Conservation (phyloP, 2,888 invertebrate species). For the Eupeodes latifasciatus region DNA sequence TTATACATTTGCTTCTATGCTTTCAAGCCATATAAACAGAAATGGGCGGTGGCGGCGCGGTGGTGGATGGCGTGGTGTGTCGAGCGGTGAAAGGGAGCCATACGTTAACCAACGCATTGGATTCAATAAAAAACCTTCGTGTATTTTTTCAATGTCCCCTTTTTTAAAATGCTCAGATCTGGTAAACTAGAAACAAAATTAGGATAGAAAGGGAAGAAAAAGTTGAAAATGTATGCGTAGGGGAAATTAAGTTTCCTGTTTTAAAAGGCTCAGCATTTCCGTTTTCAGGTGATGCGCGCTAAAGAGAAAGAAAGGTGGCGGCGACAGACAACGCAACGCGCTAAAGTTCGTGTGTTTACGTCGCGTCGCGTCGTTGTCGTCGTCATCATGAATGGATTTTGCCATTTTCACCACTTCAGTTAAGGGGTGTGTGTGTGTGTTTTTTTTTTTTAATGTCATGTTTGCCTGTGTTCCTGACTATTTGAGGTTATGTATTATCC, state of each 20-base stretch:
- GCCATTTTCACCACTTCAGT: slow-evolving; percentile 33
- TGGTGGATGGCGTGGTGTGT: too few species aligned
- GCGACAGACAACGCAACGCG: slow-evolving; percentile 7
- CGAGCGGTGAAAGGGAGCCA: background rate
- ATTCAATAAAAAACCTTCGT: background rate
- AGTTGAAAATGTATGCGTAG: slow-evolving; percentile 77
- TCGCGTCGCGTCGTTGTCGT: background rate
- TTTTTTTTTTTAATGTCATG: slow-evolving; percentile 16
- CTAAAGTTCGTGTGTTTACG: slow-evolving; percentile 31
- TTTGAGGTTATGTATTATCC: slow-evolving; percentile 59
- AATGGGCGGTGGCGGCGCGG: too few species aligned
- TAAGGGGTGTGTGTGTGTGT: background rate
- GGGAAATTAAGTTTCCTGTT: slow-evolving; percentile 78
- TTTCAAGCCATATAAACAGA: background rate
- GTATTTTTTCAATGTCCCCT: slow-evolving; percentile 9
- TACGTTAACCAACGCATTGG: slow-evolving; percentile 57
- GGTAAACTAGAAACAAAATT: background rate
- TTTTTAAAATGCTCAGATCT: slow-evolving; percentile 27
- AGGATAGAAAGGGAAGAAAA: slow-evolving; percentile 32
- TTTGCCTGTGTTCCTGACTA: background rate
- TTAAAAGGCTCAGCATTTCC: slow-evolving; percentile 71
- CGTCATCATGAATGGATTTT: slow-evolving; percentile 29
- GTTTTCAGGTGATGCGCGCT: background rate
- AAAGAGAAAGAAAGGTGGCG: background rate
- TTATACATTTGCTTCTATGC: slow-evolving; percentile 16